Conservation (phyloP, 2,113 vertebrate genomes). For the Carettochelys insculpta region DNA sequence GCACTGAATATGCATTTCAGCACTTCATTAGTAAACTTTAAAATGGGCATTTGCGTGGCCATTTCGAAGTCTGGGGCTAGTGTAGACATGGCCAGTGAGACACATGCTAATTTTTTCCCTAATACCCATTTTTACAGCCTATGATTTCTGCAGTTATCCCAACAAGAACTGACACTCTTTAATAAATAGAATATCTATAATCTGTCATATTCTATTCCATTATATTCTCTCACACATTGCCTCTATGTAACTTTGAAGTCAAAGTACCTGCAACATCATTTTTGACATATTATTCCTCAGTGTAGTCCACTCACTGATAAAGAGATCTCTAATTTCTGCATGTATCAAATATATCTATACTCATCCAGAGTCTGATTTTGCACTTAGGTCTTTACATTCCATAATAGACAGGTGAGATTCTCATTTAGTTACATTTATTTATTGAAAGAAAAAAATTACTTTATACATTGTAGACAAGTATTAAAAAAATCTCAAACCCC, state of each 20-base stretch:
- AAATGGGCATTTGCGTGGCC: too few species aligned
- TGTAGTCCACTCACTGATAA: not conserved
- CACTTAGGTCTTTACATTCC: not conserved
- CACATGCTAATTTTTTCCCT: too few species aligned
- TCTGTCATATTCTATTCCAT: not conserved
- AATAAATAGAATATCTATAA: not conserved
- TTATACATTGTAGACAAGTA: accelerated
- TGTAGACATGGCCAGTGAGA: too few species aligned
- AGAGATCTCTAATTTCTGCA: not conserved
- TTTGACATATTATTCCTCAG: not conserved
- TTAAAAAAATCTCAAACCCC: not conserved
- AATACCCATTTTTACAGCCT: not conserved
- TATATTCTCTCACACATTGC: not conserved
- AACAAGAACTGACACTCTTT: not conserved
- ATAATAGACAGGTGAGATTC: not conserved
- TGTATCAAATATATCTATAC: not conserved
- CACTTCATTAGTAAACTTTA: too few species aligned
- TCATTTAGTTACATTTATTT: not conserved
- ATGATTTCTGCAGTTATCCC: not conserved
- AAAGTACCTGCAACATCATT: not conserved
- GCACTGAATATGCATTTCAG: too few species aligned
- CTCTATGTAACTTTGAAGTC: not conserved
- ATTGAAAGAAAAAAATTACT: not conserved
- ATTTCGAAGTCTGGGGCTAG: too few species aligned
- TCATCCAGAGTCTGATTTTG: not conserved